phyloP scores from a whole-genome alignment of 2,888 invertebrate species.

The Zelleria hepariella region DNA sequence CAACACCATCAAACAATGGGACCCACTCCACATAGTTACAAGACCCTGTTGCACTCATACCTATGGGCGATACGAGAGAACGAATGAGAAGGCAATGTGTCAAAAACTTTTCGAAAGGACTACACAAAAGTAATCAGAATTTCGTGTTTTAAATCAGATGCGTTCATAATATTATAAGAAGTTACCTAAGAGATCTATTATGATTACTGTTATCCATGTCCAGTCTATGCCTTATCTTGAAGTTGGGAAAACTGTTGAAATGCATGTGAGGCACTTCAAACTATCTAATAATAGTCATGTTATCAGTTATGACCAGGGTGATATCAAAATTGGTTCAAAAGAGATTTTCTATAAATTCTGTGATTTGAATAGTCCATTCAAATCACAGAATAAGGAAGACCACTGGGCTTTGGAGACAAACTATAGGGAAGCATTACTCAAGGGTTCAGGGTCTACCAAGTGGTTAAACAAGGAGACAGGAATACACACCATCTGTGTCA shows the following conservation, averaged over 20 bases:
- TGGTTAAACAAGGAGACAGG: too few species aligned
- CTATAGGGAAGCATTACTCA: too few species aligned
- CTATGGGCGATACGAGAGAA: background rate
- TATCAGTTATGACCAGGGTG: background rate
- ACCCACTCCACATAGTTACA: conserved; percentile 27
- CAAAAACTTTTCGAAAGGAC: conserved; percentile 43
- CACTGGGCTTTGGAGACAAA: too few species aligned
- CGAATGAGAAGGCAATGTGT: conserved; percentile 35
- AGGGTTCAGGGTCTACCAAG: too few species aligned
- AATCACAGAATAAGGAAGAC: too few species aligned
- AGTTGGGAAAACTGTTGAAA: background rate
- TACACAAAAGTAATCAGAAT: conserved; percentile 27
- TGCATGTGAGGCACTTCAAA: background rate
- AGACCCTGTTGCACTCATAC: conserved; percentile 11
- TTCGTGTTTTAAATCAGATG: too few species aligned
- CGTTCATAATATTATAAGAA: too few species aligned
- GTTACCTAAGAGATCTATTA: background rate
- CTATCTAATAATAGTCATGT: background rate
- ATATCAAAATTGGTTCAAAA: background rate
- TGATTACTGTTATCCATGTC: background rate
- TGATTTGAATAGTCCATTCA: background rate
- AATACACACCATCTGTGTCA: too few species aligned
- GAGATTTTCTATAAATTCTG: background rate
- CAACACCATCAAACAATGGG: conserved; percentile 49
- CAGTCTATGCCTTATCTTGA: background rate